Percentiles rank a stretch among this genome's conserved stretches.
Evolutionary conservation across 2,888 invertebrate genomes (phyloP).

Genomic region (Perdita meconis): DNA sequence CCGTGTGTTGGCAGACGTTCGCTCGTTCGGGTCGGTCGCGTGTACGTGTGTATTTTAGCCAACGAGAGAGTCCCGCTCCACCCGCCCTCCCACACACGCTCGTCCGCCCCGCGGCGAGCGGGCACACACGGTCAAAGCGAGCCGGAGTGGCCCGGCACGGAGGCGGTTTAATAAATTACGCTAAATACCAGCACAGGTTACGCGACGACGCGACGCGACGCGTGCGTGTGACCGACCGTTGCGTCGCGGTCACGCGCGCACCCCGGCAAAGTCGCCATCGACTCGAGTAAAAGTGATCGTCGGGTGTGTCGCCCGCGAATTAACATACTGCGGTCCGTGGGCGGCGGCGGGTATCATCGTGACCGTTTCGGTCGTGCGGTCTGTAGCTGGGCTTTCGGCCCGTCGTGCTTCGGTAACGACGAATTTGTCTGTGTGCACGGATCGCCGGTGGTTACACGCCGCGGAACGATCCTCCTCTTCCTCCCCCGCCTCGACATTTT

Average conservation of each 20-base stretch:
- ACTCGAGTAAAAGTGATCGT: constrained; percentile 9
- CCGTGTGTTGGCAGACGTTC: constrained; percentile 11
- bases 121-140: constrained; percentile 56
- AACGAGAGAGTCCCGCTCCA: constrained; percentile 19
- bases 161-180: constrained; percentile 79
- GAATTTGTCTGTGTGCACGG: too few relatives aligned
- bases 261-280: not conserved
- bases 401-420: too few relatives aligned
- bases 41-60: constrained; percentile 51
- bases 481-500: too few relatives aligned
- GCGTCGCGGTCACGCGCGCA: constrained; percentile 32
- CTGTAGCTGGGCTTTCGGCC: too few relatives aligned
- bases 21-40: not conserved
- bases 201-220: constrained; percentile 49
- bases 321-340: too few relatives aligned
- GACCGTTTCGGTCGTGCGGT: too few relatives aligned
- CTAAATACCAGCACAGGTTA: constrained; percentile 71
- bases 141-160: constrained; percentile 34
- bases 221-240: constrained; percentile 35
- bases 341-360: too few relatives aligned
- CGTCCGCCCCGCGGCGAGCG: constrained; percentile 10
- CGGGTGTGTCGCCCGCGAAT: not conserved
- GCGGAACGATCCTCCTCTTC: too few relatives aligned
- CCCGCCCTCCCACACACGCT: constrained; percentile 8
- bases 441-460: too few relatives aligned